These are phyloP conservation scores for Lemur catta DNA, from an alignment of 2,797 vertebrate species.

Conservation along the genomic window DNA sequence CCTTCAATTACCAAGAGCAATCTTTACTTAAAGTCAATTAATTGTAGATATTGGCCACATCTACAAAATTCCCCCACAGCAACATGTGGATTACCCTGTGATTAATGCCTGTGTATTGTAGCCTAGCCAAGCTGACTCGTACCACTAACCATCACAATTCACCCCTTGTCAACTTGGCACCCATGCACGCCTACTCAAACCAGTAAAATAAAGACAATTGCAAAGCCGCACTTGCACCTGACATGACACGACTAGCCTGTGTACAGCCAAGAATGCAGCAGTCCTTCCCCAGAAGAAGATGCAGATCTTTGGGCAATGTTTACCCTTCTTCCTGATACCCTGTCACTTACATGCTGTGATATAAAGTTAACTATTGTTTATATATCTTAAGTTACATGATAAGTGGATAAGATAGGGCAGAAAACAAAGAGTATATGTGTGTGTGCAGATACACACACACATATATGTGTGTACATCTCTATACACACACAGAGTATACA, in stretches of 20 bases:
- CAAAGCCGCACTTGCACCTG: background rate
- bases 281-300: background rate
- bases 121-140: background rate
- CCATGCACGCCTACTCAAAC: background rate
- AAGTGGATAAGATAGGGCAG: background rate
- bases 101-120: background rate
- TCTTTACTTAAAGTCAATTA: background rate
- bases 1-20: background rate
- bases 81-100: too few relatives aligned
- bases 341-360: background rate
- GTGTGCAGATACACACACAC: background rate
- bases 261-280: background rate
- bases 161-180: too few relatives aligned
- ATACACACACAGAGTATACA: background rate
- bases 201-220: background rate
- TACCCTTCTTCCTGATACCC: background rate
- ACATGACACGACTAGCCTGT: background rate
- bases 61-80: too few relatives aligned
- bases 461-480: background rate
- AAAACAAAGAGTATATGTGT: background rate
- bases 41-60: too few relatives aligned
- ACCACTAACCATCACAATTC: background rate
- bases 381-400: background rate
- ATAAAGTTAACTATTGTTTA: background rate
- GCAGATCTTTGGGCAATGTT: background rate